Percentiles rank a stretch among this genome's conserved stretches.
These are phyloP conservation scores for Ectemnius cavifrons DNA, from an alignment of 2,888 invertebrate genomes.

Conservation along the genomic window DNA sequence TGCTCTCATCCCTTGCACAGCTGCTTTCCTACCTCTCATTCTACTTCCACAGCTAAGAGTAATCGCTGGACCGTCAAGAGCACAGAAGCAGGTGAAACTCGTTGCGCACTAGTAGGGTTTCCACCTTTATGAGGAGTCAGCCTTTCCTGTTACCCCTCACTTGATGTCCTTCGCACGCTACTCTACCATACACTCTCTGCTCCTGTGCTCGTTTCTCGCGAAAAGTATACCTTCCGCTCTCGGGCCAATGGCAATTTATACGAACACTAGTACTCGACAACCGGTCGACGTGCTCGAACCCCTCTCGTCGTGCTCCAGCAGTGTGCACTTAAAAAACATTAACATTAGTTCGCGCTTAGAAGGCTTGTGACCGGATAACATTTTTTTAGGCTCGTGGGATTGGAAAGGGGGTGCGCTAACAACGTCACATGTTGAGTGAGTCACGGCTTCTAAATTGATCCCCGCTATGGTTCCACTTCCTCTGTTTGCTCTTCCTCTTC, in stretches of 20 bases:
- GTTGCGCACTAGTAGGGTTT: slow-evolving; percentile 29
- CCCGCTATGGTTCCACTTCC: slow-evolving; percentile 29
- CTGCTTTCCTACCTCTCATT: not conserved
- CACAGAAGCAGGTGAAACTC: slow-evolving; percentile 38
- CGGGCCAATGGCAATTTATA: slow-evolving; percentile 17
- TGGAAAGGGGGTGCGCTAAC: slow-evolving; percentile 51
- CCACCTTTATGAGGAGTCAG: slow-evolving; percentile 46
- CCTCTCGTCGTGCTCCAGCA: slow-evolving; percentile 8
- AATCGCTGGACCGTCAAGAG: slow-evolving; percentile 49
- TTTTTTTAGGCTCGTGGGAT: slow-evolving; percentile 27
- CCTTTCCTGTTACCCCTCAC: slow-evolving; percentile 42
- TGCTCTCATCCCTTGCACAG: not conserved
- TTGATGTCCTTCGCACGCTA: slow-evolving; percentile 43
- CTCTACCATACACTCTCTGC: slow-evolving; percentile 15
- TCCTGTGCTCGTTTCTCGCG: slow-evolving; percentile 10
- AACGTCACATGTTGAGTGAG: slow-evolving; percentile 60
- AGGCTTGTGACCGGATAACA: slow-evolving; percentile 53
- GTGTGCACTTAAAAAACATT: slow-evolving; percentile 42
- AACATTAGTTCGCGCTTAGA: slow-evolving; percentile 59
- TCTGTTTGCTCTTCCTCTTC: slow-evolving; percentile 21
- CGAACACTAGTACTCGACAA: slow-evolving; percentile 52
- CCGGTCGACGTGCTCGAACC: slow-evolving; percentile 31
- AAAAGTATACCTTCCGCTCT: too few relatives aligned
- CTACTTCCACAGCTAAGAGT: slow-evolving; percentile 39
- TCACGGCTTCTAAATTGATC: slow-evolving; percentile 62